Percentiles rank a stretch among this genome's conserved stretches.
These are phyloP conservation scores for Scaptomyza graminum DNA, from an alignment of 1,140 invertebrate species.

Conservation along the genomic window DNA sequence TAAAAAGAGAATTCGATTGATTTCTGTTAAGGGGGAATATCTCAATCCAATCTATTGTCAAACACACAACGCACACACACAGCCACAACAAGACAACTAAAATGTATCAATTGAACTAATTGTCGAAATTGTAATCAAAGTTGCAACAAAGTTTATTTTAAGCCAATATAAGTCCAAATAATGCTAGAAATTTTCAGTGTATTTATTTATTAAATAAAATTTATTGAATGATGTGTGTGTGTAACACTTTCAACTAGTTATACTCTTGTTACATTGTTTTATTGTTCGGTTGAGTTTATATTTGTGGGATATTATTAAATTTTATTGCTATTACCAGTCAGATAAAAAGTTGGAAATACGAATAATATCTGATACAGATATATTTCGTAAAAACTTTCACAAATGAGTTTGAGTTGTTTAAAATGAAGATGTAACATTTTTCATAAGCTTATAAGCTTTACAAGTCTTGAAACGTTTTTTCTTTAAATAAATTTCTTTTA, in stretches of 20 bases:
- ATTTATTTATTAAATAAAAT: background rate
- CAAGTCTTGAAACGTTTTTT: too few relatives aligned
- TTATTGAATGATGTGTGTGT: background rate
- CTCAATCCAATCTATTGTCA: constrained; percentile 8
- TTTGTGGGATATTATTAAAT: too few relatives aligned
- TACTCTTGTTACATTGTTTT: too few relatives aligned
- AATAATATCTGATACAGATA: constrained; percentile 18
- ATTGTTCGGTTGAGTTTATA: background rate
- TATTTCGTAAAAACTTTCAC: too few relatives aligned
- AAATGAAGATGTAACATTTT: too few relatives aligned
- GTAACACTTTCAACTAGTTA: background rate
- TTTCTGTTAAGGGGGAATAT: constrained; percentile 6
- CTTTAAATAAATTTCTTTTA: too few relatives aligned
- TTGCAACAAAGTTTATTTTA: background rate
- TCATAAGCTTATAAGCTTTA: too few relatives aligned
- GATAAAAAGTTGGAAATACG: too few relatives aligned
- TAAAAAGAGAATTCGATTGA: constrained; percentile 16
- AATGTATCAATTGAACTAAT: constrained; percentile 16
- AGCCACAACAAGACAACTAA: background rate
- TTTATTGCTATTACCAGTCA: too few relatives aligned
- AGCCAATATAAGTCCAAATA: background rate
- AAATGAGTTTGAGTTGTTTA: too few relatives aligned
- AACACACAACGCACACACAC: background rate
- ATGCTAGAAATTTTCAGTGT: background rate
- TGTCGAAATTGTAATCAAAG: constrained; percentile 4